A percentile compares a stretch with the other conserved stretches of the same genome.
phyloP scores from a whole-genome alignment of 1,140 invertebrate species.

The Microplitis mediator region DNA sequence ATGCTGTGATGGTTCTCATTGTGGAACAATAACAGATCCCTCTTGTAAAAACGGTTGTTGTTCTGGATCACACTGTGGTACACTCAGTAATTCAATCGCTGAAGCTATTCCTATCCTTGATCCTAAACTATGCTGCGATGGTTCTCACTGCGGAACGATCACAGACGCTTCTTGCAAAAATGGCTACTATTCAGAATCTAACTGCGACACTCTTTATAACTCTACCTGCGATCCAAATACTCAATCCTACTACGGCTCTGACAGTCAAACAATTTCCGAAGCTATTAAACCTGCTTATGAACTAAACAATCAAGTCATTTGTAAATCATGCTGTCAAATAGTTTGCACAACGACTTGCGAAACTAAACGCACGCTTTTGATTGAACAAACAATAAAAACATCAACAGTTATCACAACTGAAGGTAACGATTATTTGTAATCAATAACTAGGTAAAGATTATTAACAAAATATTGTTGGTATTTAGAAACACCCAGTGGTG shows the following conservation, averaged over 20 bases:
- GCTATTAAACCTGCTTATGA: background rate
- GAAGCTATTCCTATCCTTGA: background rate
- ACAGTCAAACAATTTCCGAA: background rate
- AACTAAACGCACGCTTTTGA: background rate
- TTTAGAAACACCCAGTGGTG: constrained; percentile 70
- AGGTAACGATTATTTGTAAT: background rate
- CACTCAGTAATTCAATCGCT: background rate
- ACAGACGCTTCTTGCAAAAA: background rate
- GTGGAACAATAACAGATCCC: background rate
- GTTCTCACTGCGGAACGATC: background rate
- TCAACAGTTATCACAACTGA: background rate
- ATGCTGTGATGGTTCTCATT: background rate
- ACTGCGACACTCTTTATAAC: background rate
- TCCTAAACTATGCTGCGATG: background rate
- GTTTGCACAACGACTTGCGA: background rate
- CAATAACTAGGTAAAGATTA: background rate
- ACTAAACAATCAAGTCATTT: background rate
- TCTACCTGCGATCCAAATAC: background rate
- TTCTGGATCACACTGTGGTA: background rate
- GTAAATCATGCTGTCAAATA: constrained; percentile 3
- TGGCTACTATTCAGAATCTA: background rate
- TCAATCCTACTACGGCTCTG: background rate
- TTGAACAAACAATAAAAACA: background rate
- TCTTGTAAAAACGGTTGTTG: background rate
- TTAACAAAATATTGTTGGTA: background rate